These are phyloP conservation scores for Drosophila bocqueti DNA, from an alignment of 1,140 invertebrate species.

Conservation along the genomic window DNA sequence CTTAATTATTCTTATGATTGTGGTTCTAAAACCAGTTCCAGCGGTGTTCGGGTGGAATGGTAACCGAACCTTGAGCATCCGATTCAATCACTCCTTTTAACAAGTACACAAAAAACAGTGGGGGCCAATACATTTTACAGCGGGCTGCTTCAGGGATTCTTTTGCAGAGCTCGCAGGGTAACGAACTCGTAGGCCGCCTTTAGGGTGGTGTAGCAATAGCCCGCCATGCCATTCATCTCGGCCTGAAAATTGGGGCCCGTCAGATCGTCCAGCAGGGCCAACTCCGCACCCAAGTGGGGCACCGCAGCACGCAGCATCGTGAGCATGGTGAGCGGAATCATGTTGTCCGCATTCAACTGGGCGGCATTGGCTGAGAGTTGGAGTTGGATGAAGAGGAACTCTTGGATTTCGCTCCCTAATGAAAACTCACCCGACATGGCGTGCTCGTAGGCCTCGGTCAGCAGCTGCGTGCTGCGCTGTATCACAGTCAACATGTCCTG, in stretches of 20 bases:
- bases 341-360: constrained; percentile 78
- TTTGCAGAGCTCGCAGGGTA: constrained; percentile 56
- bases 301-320: constrained; percentile 78
- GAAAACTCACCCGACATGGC: constrained; percentile 56
- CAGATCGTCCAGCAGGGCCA: constrained; percentile 80
- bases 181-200: constrained; percentile 77
- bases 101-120: constrained; percentile 4
- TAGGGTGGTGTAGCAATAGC: constrained; percentile 83
- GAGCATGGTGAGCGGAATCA: constrained; percentile 80
- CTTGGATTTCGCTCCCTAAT: too few relatives aligned
- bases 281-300: constrained; percentile 82
- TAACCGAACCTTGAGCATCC: constrained; percentile 11
- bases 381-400: too few relatives aligned
- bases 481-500: constrained; percentile 84
- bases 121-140: constrained; percentile 6
- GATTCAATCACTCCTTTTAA: constrained; percentile 14
- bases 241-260: constrained; percentile 80
- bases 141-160: constrained; percentile 29
- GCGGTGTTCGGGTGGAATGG: neutral
- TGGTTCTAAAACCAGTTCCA: neutral
- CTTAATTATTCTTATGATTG: constrained; percentile 8
- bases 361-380: constrained; percentile 54
- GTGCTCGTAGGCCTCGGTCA: constrained; percentile 76
- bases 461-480: constrained; percentile 77
- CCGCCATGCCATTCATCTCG: constrained; percentile 83